phyloP scores from a whole-genome alignment of 2,888 invertebrate genomes.

The Drosophila greeni region DNA sequence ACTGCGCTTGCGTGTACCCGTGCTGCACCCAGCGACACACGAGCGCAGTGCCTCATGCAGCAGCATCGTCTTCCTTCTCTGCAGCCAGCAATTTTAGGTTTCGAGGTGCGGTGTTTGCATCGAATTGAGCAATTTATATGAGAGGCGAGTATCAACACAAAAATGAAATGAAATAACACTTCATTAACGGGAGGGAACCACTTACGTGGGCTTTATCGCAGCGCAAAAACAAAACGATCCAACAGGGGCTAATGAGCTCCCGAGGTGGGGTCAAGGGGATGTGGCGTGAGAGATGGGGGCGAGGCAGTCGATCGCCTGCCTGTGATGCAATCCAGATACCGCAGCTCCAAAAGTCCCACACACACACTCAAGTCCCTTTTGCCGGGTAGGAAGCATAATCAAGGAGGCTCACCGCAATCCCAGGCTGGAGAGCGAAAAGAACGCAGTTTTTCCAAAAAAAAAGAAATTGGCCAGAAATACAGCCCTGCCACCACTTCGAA shows the following conservation, averaged over 20 bases:
- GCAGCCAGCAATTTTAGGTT: slow-evolving; percentile 30
- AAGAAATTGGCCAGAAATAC: slow-evolving; percentile 56
- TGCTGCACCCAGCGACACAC: slow-evolving; percentile 48
- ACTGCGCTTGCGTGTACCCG: slow-evolving; percentile 51
- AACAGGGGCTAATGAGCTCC: slow-evolving; percentile 61
- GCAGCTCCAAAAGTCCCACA: slow-evolving; percentile 22
- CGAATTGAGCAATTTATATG: slow-evolving; percentile 66
- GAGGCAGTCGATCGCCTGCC: slow-evolving; percentile 43
- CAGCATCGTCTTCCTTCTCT: slow-evolving; percentile 12
- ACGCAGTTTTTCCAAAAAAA: slow-evolving; percentile 63
- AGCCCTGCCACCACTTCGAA: slow-evolving; percentile 8
- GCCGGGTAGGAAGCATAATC: slow-evolving; percentile 27
- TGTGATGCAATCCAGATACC: slow-evolving; percentile 19
- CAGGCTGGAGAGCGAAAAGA: slow-evolving; percentile 33
- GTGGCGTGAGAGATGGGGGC: slow-evolving; percentile 32
- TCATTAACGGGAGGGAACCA: slow-evolving; percentile 55
- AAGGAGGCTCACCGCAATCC: slow-evolving; percentile 19
- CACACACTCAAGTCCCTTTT: slow-evolving; percentile 18
- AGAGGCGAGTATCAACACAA: slow-evolving; percentile 25
- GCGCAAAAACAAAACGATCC: slow-evolving; percentile 54
- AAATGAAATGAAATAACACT: slow-evolving; percentile 67
- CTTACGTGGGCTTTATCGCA: slow-evolving; percentile 55
- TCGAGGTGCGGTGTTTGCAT: slow-evolving; percentile 63
- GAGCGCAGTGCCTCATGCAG: slow-evolving; percentile 10
- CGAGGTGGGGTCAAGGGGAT: slow-evolving; percentile 22